Evolutionary conservation across 2,888 invertebrate species (phyloP), one percentile per base, ranked within the genome.

Genomic region (Drosophila eohydei): DNA sequence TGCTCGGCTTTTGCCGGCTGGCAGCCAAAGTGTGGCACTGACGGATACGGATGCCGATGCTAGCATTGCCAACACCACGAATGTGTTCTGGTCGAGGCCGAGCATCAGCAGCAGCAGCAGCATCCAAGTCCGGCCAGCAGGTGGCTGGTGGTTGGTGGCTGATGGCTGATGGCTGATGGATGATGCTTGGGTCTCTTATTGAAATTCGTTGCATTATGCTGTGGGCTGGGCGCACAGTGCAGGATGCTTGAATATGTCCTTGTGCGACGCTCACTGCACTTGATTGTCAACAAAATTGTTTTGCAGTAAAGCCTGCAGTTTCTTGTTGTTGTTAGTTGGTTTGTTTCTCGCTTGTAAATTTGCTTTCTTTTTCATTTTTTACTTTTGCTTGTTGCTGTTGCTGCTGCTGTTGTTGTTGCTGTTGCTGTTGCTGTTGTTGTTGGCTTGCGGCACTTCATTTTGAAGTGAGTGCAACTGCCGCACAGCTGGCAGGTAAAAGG

Each of bases 281-380:
- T 83, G 84, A 84, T 84, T 86, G 84, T 88, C 84, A 83, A 84
- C 84, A 88, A 83, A 88, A 88, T 88, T 78, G 87, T 89, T 83
- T 81, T 83, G 86, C 68, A 64, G 74, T 74, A 57, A 61, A 41
- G 48, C 34, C 40, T 36, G 34, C 57, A 51, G 46, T 64, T 56
- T 60, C 54, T 56, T 77, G 60, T 44, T 52, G 62, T 41, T 59
- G 62, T 46, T 32, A 38, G 56, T n/a, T 58, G 65, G 32, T 48
- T 56, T 62, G 41, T 43, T 43, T 43, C 43, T 59, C 28, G 11
- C 12, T 55, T 46, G 14, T 41, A n/a, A 55, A 50, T 46, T 54
- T 40, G 54, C 54, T 40, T 54, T 40, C 44, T 50, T 38, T 57
- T 43, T 26, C 28, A 36, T 34, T 55, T 36, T 51, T 9, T 9